Evolutionary conservation across 2,888 invertebrate genomes (phyloP), one percentile per base, ranked within the genome.

Genomic region (Perizoma flavofasciatum): DNA sequence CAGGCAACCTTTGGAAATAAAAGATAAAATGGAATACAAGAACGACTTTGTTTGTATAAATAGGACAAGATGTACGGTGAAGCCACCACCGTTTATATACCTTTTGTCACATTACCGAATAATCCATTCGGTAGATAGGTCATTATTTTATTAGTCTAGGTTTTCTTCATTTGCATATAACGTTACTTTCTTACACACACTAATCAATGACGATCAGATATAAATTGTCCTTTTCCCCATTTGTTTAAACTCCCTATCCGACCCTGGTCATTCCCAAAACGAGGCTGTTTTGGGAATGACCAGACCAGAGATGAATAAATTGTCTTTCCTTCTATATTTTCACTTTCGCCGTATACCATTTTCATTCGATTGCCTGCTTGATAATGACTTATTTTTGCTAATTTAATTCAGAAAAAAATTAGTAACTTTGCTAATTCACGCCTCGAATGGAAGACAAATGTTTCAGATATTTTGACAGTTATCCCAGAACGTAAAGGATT

Each of bases 231-330:
- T 35, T 34, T 33, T 60, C 70, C 62, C 70, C 71, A 78, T 78
- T 72, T 69, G 66, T 67, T 73, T 79, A 75, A 79, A 79, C 77
- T 78, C 71, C 65, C 66, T 66, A 72, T 70, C 63, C 69, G 62
- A 70, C 59, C 73, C 74, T 72, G 55, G 54, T 59, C 70, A 71
- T 66, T 70, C 71, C 70, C 66, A 73, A 70, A 74, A 69, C 74
- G n/a, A 75, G 76, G 51, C 61, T 48, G n/a, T n/a, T n/a, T n/a
- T n/a, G n/a, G n/a, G n/a, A n/a, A n/a, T n/a, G n/a, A n/a, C n/a
- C n/a, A n/a, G n/a, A n/a, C 51, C 7, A 40, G 75, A 78, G 77
- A 82, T 82, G 82, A 83, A 83, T 82, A 85, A 82, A 82, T 82
- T 82, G 78, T 71, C 75, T 73, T 73, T 75, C 76, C 72, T 70